phyloP scores from a whole-genome alignment of 2,888 invertebrate genomes.

The Atethmia centrago region DNA sequence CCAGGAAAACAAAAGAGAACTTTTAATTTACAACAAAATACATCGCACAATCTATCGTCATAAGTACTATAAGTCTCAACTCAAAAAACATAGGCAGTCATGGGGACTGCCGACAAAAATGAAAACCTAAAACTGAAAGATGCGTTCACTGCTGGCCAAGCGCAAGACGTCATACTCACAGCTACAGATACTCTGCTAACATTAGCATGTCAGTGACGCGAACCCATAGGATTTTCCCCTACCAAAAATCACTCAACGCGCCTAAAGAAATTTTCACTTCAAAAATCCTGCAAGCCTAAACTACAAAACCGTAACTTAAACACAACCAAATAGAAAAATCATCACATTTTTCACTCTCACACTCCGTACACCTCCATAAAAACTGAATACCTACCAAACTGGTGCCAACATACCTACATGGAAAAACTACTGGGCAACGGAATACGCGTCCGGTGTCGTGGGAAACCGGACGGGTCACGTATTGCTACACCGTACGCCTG shows the following conservation, averaged over 20 bases:
- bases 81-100: neutral
- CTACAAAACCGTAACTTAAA: neutral
- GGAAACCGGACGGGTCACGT: conserved; percentile 69
- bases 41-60: too few species aligned
- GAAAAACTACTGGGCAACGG: conserved; percentile 44
- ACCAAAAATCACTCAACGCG: neutral
- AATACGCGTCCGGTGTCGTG: conserved; percentile 58
- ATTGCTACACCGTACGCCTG: conserved; percentile 67
- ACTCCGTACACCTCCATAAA: conserved; percentile 16
- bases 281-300: conserved; percentile 2
- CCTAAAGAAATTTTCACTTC: neutral
- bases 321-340: conserved; percentile 15
- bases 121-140: neutral
- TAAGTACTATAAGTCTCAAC: too few species aligned
- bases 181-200: neutral
- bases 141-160: neutral
- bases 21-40: neutral
- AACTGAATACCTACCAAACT: conserved; percentile 13
- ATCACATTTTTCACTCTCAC: conserved; percentile 35
- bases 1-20: neutral
- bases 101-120: neutral
- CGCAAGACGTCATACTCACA: too few species aligned
- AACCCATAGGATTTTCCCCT: neutral
- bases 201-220: neutral
- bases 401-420: conserved; percentile 40